Evolutionary conservation across 2,113 vertebrate genomes (phyloP).

Genomic region (Rhizomys pruinosus): DNA sequence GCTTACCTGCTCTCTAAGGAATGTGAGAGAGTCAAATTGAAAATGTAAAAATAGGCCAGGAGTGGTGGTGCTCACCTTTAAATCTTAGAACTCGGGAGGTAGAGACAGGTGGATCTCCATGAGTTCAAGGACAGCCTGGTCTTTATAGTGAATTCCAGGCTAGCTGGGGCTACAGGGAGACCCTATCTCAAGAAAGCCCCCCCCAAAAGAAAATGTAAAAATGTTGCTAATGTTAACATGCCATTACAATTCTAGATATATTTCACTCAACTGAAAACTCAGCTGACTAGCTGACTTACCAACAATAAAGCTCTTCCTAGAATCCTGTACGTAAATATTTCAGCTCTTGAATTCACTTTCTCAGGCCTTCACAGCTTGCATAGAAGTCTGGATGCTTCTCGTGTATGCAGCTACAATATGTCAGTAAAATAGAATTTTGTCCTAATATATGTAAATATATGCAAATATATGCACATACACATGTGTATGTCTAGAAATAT

Average conservation of each 20-base stretch:
- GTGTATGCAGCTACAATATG: not conserved
- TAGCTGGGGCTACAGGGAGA: too few species aligned
- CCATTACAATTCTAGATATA: not conserved
- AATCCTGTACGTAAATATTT: not conserved
- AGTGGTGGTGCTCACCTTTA: too few species aligned
- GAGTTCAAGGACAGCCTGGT: too few species aligned
- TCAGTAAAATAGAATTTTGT: not conserved
- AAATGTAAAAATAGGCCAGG: not conserved
- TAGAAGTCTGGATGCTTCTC: not conserved
- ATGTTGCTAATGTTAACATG: not conserved
- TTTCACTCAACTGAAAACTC: not conserved
- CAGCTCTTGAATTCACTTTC: not conserved
- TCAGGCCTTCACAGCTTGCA: not conserved
- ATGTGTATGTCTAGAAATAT: not conserved
- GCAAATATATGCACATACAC: too few species aligned
- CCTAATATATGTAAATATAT: not conserved
- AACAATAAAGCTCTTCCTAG: not conserved
- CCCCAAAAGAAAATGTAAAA: not conserved
- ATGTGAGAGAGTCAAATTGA: not conserved
- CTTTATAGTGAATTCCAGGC: too few species aligned
- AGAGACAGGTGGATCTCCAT: too few species aligned
- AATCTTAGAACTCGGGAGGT: too few species aligned
- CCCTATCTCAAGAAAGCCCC: too few species aligned
- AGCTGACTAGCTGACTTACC: not conserved
- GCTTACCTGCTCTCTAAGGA: not conserved